phyloP scores from a whole-genome alignment of 1,140 invertebrate genomes.

The Drosophila nannoptera region DNA sequence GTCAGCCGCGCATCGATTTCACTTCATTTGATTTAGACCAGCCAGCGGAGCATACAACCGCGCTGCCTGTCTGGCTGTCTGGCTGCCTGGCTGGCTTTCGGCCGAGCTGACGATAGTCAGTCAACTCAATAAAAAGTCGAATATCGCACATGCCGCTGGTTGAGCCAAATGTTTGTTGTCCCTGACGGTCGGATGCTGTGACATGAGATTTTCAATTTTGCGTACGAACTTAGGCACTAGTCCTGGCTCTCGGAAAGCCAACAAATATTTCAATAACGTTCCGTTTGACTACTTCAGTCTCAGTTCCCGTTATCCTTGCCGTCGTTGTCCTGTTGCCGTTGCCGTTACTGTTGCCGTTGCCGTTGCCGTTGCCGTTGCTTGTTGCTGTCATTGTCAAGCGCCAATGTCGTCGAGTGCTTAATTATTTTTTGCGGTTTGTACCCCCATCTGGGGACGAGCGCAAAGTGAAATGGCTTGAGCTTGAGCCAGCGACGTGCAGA shows the following conservation, averaged over 20 bases:
- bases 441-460: conserved; percentile 48
- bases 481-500: conserved; percentile 49
- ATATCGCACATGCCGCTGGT: conserved; percentile 53
- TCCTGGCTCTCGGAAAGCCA: conserved; percentile 16
- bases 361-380: conserved; percentile 32
- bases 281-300: conserved; percentile 23
- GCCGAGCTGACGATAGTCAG: conserved; percentile 38
- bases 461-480: conserved; percentile 64
- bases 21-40: conserved; percentile 74
- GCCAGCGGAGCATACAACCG: conserved; percentile 17
- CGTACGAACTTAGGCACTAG: conserved; percentile 48
- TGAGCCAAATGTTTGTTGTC: conserved; percentile 40
- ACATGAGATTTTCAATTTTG: conserved; percentile 58
- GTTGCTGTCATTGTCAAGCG: conserved; percentile 67
- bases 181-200: conserved; percentile 26
- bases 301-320: too few relatives aligned
- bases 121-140: conserved; percentile 69
- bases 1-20: conserved; percentile 74
- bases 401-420: conserved; percentile 68
- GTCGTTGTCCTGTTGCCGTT: too few relatives aligned
- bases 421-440: conserved; percentile 73
- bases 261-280: conserved; percentile 66
- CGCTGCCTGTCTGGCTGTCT: conserved; percentile 35
- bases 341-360: conserved; percentile 4
- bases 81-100: conserved; percentile 37